Evolutionary conservation across 2,888 invertebrate genomes (phyloP), one percentile per base, ranked within the genome.

Genomic region (Crematogaster levior): DNA sequence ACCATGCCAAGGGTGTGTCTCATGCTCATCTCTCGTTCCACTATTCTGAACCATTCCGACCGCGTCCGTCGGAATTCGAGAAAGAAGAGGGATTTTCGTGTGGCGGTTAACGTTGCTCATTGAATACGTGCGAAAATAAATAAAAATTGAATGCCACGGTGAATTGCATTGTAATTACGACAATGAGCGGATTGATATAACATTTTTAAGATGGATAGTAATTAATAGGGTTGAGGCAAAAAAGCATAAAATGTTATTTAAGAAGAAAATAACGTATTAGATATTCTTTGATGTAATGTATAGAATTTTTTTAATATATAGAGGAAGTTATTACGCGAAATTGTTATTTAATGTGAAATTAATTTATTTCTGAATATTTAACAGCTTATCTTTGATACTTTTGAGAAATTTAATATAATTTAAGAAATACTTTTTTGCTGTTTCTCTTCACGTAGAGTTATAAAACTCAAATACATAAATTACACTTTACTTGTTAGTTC

Each of bases 31-130:
- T 51, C 27, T 53, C 53, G 65, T 72, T 60, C 48, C 12, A 34
- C 43, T 37, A 34, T 66, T 48, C 3, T 43, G 4, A 48, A 58
- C 10, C n/a, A n/a, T n/a, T n/a, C n/a, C 18, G 24, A 9, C 21
- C 21, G 15, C 27, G 27, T 15, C 15, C 9, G 60, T 48, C 21
- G 37, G n/a, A 10, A 5, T 24, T n/a, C 10, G 21, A 24, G 18
- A 21, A 18, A 34, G 58, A 63, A 70, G 58, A 53, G 58, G 34
- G 56, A 75, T 58, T 15, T 61, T 60, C 24, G 82, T 65, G 82
- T 84, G 73, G 61, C 58, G 77, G 77, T 81, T 77, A 81, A 83
- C 77, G 81, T 70, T n/a, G 30, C 53, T 75, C 21, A 75, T 65
- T 65, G 66, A 75, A 75, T 75, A 75, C 53, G 40, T 65, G 75